Percentiles rank a stretch among this genome's conserved stretches.
These are phyloP conservation scores for Gorsachius goisagi DNA, from an alignment of 2,113 vertebrate species.

Conservation along the genomic window DNA sequence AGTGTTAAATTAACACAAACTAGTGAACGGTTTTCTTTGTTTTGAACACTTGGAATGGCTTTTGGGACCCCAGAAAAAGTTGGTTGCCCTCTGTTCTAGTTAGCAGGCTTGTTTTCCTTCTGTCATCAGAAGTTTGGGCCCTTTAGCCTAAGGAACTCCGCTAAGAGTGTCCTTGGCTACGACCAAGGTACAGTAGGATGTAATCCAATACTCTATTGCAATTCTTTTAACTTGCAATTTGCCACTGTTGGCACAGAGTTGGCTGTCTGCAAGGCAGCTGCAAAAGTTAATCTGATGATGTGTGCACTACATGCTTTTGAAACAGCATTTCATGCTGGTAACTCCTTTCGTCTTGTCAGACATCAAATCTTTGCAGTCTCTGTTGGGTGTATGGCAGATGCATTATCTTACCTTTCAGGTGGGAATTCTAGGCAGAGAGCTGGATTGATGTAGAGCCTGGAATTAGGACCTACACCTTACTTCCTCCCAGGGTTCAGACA, in stretches of 20 bases:
- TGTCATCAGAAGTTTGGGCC: background rate
- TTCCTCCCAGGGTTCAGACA: background rate
- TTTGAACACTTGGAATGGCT: background rate
- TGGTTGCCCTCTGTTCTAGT: background rate
- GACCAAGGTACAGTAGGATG: background rate
- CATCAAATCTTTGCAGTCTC: background rate
- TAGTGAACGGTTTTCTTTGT: background rate
- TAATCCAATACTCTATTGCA: background rate
- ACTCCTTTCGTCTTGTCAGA: background rate
- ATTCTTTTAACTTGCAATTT: background rate
- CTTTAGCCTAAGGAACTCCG: background rate
- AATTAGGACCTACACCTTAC: background rate
- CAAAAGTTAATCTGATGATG: background rate
- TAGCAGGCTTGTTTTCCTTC: background rate
- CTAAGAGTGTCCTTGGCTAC: background rate
- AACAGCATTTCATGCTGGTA: background rate
- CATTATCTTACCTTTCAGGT: background rate
- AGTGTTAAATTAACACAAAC: background rate
- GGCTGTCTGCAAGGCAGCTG: background rate
- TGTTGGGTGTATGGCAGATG: background rate
- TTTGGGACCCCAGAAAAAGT: background rate
- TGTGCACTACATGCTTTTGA: background rate
- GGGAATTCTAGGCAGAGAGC: background rate
- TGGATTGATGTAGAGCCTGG: background rate
- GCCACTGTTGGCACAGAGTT: background rate